Conservation (phyloP, 23 tunicate species). For the Ascidia mentula region DNA sequence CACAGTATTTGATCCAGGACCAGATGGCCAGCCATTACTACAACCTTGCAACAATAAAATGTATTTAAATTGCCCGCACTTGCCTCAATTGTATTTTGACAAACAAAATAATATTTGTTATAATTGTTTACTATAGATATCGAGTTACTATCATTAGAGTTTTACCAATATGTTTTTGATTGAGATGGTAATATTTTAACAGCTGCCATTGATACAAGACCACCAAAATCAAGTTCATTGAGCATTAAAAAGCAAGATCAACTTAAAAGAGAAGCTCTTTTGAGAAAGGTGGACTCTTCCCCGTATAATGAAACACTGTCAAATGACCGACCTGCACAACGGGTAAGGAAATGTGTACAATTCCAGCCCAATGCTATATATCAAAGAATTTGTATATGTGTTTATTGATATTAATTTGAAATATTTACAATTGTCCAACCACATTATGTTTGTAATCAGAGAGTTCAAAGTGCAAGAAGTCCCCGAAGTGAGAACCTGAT, state of each 20-base stretch:
- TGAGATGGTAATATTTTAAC: background rate
- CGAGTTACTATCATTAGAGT: too few relatives aligned
- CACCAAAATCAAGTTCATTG: slow-evolving; percentile 70
- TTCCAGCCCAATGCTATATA: too few relatives aligned
- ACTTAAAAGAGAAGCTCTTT: slow-evolving; percentile 46
- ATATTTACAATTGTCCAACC: too few relatives aligned
- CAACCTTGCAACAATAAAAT: slow-evolving; percentile 77
- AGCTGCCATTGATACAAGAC: slow-evolving; percentile 82
- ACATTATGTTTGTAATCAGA: too few relatives aligned
- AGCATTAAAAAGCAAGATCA: slow-evolving; percentile 90
- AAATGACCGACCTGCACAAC: background rate
- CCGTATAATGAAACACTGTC: background rate
- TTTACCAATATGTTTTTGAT: background rate
- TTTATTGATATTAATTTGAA: too few relatives aligned
- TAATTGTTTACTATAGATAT: background rate
- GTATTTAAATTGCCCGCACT: slow-evolving; percentile 14
- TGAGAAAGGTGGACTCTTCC: background rate
- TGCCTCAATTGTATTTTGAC: background rate
- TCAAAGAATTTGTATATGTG: too few relatives aligned
- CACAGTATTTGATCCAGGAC: slow-evolving; percentile 83
- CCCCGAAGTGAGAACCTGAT: background rate
- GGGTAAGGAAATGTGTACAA: background rate
- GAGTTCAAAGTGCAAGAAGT: too few relatives aligned
- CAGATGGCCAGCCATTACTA: slow-evolving; percentile 90
- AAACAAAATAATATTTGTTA: background rate